phyloP scores from a whole-genome alignment of 2,888 invertebrate species.

The Polymixis lichenea region DNA sequence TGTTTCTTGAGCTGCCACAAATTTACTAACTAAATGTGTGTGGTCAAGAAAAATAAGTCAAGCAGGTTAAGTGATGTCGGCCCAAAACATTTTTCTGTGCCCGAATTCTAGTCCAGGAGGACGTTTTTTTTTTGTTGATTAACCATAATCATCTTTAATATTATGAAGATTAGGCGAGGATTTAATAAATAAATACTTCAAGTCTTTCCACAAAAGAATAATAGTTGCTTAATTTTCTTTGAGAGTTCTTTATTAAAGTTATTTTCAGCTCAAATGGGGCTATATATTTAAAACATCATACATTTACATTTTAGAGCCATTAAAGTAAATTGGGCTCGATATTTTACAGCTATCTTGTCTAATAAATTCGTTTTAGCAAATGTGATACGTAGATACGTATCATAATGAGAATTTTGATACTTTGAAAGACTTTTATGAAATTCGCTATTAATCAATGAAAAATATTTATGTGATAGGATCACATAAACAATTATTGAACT shows the following conservation, averaged over 20 bases:
- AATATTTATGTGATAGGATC: too few relatives aligned
- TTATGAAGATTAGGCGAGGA: too few relatives aligned
- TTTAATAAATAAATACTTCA: too few relatives aligned
- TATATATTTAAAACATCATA: slow-evolving; percentile 19
- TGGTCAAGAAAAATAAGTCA: too few relatives aligned
- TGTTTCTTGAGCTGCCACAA: neutral
- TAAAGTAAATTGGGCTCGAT: slow-evolving; percentile 39
- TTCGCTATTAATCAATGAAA: neutral
- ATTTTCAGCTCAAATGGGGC: slow-evolving; percentile 7
- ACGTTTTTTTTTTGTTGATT: slow-evolving; percentile 9
- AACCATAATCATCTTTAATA: too few relatives aligned
- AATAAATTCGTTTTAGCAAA: slow-evolving; percentile 53
- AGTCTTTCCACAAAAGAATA: slow-evolving; percentile 11
- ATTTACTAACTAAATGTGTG: neutral
- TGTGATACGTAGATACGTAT: slow-evolving; percentile 15
- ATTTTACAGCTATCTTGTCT: slow-evolving; percentile 51
- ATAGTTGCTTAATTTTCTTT: neutral
- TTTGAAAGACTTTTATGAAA: slow-evolving; percentile 5
- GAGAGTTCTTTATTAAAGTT: neutral
- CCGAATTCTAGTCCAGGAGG: neutral
- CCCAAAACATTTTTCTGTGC: neutral
- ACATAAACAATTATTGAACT: too few relatives aligned
- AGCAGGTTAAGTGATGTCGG: neutral
- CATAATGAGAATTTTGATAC: slow-evolving; percentile 13
- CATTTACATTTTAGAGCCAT: slow-evolving; percentile 26